These are phyloP conservation scores for Corythoichthys haematopterus DNA, from an alignment of 2,113 vertebrate genomes.

Conservation along the genomic window DNA sequence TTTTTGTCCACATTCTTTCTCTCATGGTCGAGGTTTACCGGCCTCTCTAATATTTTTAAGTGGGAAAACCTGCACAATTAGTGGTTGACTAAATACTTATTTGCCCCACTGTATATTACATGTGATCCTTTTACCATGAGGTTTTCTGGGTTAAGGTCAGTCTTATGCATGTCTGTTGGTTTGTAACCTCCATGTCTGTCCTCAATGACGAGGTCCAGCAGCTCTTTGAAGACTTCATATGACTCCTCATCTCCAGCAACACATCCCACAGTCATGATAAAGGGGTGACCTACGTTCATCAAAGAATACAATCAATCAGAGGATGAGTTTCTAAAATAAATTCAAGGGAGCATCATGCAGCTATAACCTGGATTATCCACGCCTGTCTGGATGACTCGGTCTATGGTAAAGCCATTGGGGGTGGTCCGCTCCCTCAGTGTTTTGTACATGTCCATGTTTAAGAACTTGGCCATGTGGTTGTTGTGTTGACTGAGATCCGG, in stretches of 20 bases:
- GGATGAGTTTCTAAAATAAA: background rate
- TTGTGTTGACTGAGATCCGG: conserved; percentile 9
- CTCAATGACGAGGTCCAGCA: conserved; percentile 5
- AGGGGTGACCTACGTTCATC: background rate
- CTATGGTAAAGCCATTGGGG: conserved; percentile 4
- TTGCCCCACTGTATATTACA: no score
- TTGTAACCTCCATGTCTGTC: conserved; percentile 9
- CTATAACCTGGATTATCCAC: conserved; percentile 1
- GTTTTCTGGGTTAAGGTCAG: conserved; percentile 7
- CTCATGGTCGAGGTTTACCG: no score
- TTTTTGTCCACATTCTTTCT: no score
- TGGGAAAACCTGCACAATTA: no score
- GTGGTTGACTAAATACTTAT: no score
- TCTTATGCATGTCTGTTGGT: conserved; percentile 8
- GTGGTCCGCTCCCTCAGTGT: conserved; percentile 5
- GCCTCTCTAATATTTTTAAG: no score
- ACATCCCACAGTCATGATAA: conserved; percentile 6
- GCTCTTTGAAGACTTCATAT: conserved; percentile 6
- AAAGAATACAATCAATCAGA: no score
- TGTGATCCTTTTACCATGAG: background rate
- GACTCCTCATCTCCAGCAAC: conserved; percentile 6
- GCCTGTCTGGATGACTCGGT: conserved; percentile 5
- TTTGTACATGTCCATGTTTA: conserved; percentile 7
- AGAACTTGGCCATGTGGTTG: conserved; percentile 13
- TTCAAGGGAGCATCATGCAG: background rate